phyloP scores from a whole-genome alignment of 2,888 invertebrate species.

The Acanthococcus lagerstroemiae region DNA sequence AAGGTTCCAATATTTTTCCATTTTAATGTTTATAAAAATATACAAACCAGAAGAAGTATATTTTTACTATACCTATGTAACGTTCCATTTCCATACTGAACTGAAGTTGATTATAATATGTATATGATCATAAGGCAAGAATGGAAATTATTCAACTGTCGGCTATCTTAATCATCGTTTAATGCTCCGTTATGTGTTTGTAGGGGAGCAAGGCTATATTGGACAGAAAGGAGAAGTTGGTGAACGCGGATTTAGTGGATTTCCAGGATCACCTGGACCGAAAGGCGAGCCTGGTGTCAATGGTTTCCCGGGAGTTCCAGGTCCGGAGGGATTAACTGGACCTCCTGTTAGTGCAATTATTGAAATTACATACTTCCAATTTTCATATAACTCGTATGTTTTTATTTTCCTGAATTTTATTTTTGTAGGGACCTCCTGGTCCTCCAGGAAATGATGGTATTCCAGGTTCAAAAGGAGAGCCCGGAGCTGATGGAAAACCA shows the following conservation, averaged over 20 bases:
- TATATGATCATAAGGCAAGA: too few species aligned
- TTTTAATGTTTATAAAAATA: background rate
- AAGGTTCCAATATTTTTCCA: background rate
- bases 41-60: too few species aligned
- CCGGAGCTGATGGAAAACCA: slow-evolving; percentile 2
- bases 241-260: background rate
- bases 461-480: slow-evolving; percentile 13
- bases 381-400: background rate
- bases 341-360: background rate
- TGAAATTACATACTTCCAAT: too few species aligned
- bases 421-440: slow-evolving; percentile 9
- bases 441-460: slow-evolving; percentile 4
- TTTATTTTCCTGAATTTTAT: background rate
- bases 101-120: too few species aligned
- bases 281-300: slow-evolving; percentile 18
- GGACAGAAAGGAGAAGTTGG: slow-evolving; percentile 31
- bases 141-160: too few species aligned
- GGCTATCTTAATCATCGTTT: background rate
- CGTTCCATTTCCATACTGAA: too few species aligned
- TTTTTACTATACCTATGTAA: too few species aligned
- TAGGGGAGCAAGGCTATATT: slow-evolving; percentile 49
- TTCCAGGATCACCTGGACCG: background rate
- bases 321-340: slow-evolving; percentile 2
- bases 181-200: too few species aligned
- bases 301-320: slow-evolving; percentile 3